A percentile compares a stretch with the other conserved stretches of the same genome.
Evolutionary conservation across 2,888 invertebrate genomes (phyloP).

Genomic region (Rotaria magnacalcarata): DNA sequence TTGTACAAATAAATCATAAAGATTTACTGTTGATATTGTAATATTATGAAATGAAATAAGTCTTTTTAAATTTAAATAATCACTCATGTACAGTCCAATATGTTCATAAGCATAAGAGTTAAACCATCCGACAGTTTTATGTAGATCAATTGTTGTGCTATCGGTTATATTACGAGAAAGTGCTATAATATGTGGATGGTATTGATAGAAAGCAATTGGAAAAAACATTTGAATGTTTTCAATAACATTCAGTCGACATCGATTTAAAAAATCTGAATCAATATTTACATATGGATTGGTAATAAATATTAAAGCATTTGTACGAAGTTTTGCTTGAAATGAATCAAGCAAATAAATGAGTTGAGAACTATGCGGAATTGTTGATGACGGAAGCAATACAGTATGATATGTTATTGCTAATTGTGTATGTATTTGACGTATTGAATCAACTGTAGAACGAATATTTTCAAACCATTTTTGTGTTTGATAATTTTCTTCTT

Average conservation of each 20-base stretch:
- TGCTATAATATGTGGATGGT: slow-evolving; percentile 66
- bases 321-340: slow-evolving; percentile 64
- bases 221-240: slow-evolving; percentile 79
- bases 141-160: slow-evolving; percentile 54
- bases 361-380: background rate
- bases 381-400: background rate
- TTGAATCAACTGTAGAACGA: background rate
- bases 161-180: slow-evolving; percentile 51
- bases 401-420: slow-evolving; percentile 22
- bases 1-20: slow-evolving; percentile 71
- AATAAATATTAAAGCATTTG: slow-evolving; percentile 71
- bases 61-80: slow-evolving; percentile 69
- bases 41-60: slow-evolving; percentile 60
- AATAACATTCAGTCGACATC: slow-evolving; percentile 91
- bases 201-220: slow-evolving; percentile 84
- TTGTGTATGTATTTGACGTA: background rate
- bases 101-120: slow-evolving; percentile 71
- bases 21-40: slow-evolving; percentile 49
- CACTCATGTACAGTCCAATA: slow-evolving; percentile 76
- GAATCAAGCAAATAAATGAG: background rate
- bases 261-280: slow-evolving; percentile 78
- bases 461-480: slow-evolving; percentile 27
- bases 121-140: slow-evolving; percentile 68
- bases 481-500: slow-evolving; percentile 13
- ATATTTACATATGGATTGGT: slow-evolving; percentile 68